Evolutionary conservation across 2,888 invertebrate genomes (phyloP), one percentile per base, ranked within the genome.

Genomic region (Periphyllus acericola): DNA sequence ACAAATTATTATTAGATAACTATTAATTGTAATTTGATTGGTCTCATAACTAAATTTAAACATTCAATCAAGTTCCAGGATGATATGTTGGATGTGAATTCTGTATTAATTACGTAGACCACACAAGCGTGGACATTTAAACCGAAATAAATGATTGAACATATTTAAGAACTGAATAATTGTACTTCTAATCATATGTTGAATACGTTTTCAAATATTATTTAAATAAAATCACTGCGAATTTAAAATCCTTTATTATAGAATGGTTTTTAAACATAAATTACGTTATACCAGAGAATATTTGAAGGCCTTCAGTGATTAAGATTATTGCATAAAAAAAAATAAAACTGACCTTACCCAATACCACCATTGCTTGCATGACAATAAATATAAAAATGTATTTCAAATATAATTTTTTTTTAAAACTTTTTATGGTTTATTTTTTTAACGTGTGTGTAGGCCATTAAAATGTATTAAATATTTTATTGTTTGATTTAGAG

Each of bases 321-420:
- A 32, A n/a, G 21, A 52, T 55, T 52, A 72, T 46, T 52, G 52
- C 71, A 32, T 19, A 14, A 29, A 78, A 55, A 81, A 17, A 21
- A 81, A 71, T 32, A 82, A 82, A 82, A 82, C 68, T 71, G 82
- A 82, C 82, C 82, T 81, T 32, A 71, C 71, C 19, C 71, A 82
- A 82, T 46, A 32, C 25, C 4, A 78, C 32, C 5, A 19, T 72
- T 6, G 34, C 32, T 29, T 32, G 32, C 3, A 17, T 29, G 32
- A 32, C 17, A 17, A 71, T 17, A 71, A 11, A 14, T 46, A 71
- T 17, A 71, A 71, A 71, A 11, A 32, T 71, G 14, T 60, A 1
- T 52, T 52, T 52, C 9, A 4, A 0, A 21, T 55, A 19, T 55
- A 1, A 60, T 3, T 60, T 25, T 60, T 60, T 60, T 5, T 25